These are phyloP conservation scores for Tragopan temminckii DNA, from an alignment of 2,797 vertebrate species.

Conservation along the genomic window DNA sequence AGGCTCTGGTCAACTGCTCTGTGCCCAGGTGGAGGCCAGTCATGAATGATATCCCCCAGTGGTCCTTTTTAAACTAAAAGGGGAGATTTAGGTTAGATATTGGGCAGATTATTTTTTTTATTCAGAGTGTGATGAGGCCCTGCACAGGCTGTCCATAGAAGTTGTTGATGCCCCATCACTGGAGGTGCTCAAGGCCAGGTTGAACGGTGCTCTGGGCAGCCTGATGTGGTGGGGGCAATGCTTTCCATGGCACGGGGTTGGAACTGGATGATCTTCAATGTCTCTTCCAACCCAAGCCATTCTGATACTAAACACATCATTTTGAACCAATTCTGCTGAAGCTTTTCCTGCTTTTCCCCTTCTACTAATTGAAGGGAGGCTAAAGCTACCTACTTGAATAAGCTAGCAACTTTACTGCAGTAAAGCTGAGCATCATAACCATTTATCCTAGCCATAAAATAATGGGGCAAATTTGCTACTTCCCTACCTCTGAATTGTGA, in stretches of 20 bases:
- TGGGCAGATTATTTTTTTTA: no score
- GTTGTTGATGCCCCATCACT: no score
- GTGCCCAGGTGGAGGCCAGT: not conserved
- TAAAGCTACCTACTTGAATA: not conserved
- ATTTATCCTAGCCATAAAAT: not conserved
- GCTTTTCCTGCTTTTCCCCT: not conserved
- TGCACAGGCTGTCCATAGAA: no score
- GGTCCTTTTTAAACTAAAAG: not conserved
- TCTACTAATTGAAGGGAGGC: not conserved
- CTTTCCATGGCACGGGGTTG: no score
- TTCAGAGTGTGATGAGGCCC: no score
- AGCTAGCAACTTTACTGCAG: not conserved
- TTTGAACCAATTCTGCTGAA: not conserved
- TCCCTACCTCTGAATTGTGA: not conserved
- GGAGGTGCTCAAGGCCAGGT: no score
- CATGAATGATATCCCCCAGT: not conserved
- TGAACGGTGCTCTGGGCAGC: no score
- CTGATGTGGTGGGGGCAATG: no score
- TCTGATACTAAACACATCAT: not conserved
- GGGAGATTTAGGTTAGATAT: no score
- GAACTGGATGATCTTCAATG: no score
- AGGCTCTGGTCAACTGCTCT: not conserved
- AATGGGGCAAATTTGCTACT: not conserved
- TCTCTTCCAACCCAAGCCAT: no score
- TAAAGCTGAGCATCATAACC: not conserved